A percentile compares a stretch with the other conserved stretches of the same genome.
Conservation (phyloP, 2,113 vertebrate species). For the Actenoides lindsayi region DNA sequence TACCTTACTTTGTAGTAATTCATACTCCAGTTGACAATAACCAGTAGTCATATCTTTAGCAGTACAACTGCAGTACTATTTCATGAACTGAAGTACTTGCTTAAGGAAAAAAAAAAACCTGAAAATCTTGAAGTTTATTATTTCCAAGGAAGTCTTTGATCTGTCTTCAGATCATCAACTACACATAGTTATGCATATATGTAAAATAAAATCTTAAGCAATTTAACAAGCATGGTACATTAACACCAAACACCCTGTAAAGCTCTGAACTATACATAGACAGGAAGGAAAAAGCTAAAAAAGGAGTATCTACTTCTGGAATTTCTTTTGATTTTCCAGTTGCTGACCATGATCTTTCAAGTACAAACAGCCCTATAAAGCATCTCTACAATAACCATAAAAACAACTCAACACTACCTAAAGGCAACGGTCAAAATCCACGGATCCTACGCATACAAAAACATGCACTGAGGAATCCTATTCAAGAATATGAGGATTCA, state of each 20-base stretch:
- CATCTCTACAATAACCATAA: background rate
- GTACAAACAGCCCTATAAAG: background rate
- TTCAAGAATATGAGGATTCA: background rate
- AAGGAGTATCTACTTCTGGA: background rate
- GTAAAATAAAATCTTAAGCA: background rate
- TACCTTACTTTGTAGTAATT: background rate
- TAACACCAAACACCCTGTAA: background rate
- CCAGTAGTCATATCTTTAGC: background rate
- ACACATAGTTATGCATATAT: background rate
- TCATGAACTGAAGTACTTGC: background rate
- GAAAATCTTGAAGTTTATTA: background rate
- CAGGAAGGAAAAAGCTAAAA: background rate
- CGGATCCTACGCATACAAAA: rapidly evolving
- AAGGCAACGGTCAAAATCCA: background rate
- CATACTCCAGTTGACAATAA: background rate
- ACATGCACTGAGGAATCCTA: background rate
- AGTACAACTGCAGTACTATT: background rate
- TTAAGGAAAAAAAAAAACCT: background rate
- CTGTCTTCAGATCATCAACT: background rate
- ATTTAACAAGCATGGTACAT: background rate
- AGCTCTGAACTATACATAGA: background rate
- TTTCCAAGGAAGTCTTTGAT: background rate
- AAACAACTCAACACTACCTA: background rate
- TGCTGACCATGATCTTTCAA: background rate
- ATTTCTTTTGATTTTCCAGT: background rate